A percentile compares a stretch with the other conserved stretches of the same genome.
Evolutionary conservation across 2,888 invertebrate genomes (phyloP).

Genomic region (Tineola bisselliella): DNA sequence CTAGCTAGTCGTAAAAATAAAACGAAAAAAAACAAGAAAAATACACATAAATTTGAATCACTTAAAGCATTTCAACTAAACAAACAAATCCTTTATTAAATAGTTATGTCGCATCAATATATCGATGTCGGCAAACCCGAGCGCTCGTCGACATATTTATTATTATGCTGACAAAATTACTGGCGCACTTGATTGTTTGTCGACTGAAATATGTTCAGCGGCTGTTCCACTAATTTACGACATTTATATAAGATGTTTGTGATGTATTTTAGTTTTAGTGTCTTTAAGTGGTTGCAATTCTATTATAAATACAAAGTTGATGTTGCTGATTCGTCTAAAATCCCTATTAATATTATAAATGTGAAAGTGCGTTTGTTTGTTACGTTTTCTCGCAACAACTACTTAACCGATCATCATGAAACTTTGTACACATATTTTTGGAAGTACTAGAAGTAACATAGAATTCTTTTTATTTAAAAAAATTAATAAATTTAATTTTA

Average conservation of each 20-base stretch:
- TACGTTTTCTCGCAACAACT: too few relatives aligned
- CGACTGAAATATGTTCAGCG: constrained; percentile 46
- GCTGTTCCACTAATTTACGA: constrained; percentile 31
- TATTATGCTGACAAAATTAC: constrained; percentile 53
- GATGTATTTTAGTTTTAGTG: background rate
- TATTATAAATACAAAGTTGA: background rate
- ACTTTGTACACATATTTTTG: too few relatives aligned
- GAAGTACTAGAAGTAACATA: too few relatives aligned
- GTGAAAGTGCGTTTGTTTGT: too few relatives aligned
- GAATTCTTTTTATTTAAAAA: too few relatives aligned
- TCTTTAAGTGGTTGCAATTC: background rate
- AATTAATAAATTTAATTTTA: too few relatives aligned
- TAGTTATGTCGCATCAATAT: background rate
- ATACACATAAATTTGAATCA: too few relatives aligned
- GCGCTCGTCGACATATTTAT: constrained; percentile 43
- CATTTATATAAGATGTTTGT: constrained; percentile 25
- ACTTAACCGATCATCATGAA: too few relatives aligned
- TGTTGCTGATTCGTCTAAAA: too few relatives aligned
- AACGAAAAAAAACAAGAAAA: too few relatives aligned
- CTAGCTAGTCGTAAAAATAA: too few relatives aligned
- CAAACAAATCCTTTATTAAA: constrained; percentile 1
- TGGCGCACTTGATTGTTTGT: constrained; percentile 34
- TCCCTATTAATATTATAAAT: too few relatives aligned
- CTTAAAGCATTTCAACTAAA: background rate
- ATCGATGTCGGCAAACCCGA: background rate